A percentile compares a stretch with the other conserved stretches of the same genome.
Conservation (phyloP, 2,113 vertebrate genomes). For the Pachypanchax playfairii region DNA sequence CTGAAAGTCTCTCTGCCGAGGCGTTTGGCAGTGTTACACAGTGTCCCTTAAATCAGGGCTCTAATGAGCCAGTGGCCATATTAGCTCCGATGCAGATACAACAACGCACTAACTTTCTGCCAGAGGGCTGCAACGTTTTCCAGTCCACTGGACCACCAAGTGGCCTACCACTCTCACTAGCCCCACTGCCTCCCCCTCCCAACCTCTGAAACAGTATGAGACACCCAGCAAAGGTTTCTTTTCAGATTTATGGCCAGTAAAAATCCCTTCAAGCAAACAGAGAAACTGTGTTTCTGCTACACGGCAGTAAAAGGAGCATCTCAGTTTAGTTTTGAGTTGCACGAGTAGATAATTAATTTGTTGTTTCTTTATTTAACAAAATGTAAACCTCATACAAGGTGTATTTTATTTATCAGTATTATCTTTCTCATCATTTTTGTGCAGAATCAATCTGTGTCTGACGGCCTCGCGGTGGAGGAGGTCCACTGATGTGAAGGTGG, state of each 20-base stretch:
- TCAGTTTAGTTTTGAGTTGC: conserved; percentile 22
- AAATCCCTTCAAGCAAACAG: conserved; percentile 49
- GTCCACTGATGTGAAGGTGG: too few species aligned
- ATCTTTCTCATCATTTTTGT: too few species aligned
- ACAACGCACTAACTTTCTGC: conserved; percentile 51
- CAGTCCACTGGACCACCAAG: conserved; percentile 75
- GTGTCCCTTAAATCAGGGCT: conserved; percentile 61
- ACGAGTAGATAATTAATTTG: too few species aligned
- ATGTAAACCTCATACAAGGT: too few species aligned
- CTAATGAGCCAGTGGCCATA: conserved; percentile 72
- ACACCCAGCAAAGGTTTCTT: conserved; percentile 56
- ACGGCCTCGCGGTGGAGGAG: too few species aligned
- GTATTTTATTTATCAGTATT: too few species aligned
- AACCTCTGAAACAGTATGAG: conserved; percentile 43
- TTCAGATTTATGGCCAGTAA: conserved; percentile 51
- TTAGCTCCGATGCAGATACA: conserved; percentile 62
- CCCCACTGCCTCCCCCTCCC: neutral
- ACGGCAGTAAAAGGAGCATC: conserved; percentile 23
- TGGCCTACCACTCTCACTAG: conserved; percentile 34
- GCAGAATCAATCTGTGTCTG: too few species aligned
- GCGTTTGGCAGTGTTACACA: conserved; percentile 35
- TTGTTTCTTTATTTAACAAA: too few species aligned
- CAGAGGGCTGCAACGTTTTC: conserved; percentile 70
- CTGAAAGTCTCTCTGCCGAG: conserved; percentile 40
- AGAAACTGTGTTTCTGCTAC: conserved; percentile 33